These are phyloP conservation scores for Peromyscus leucopus DNA, from an alignment of 2,113 vertebrate species.

Conservation along the genomic window DNA sequence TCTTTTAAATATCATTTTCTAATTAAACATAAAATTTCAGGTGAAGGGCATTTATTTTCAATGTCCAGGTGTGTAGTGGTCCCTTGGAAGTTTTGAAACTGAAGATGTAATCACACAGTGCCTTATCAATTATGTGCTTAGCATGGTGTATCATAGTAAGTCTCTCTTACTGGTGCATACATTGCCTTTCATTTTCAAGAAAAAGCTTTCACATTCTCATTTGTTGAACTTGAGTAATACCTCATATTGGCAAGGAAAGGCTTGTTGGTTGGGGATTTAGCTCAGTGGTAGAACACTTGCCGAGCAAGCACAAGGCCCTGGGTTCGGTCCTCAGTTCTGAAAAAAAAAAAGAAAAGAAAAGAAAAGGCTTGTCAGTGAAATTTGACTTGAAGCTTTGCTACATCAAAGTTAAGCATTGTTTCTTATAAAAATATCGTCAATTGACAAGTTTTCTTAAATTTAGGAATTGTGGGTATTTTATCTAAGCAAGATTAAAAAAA, in stretches of 20 bases:
- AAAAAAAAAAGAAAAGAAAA: too few species aligned
- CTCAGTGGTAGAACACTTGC: too few species aligned
- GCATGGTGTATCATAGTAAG: background rate
- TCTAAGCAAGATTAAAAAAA: background rate
- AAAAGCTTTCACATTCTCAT: background rate
- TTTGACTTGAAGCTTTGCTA: constrained; percentile 33
- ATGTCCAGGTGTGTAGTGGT: background rate
- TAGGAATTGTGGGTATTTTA: constrained; percentile 32
- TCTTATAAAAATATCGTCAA: background rate
- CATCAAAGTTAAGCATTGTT: constrained; percentile 30
- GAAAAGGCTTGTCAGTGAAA: background rate
- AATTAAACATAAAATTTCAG: constrained; percentile 50
- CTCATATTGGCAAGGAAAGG: too few species aligned
- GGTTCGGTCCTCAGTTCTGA: too few species aligned
- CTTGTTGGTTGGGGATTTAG: too few species aligned
- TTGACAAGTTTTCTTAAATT: background rate
- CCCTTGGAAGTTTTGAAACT: background rate
- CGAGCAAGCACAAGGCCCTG: too few species aligned
- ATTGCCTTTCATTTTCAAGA: background rate
- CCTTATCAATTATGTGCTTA: background rate
- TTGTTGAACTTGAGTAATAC: background rate
- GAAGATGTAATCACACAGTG: background rate
- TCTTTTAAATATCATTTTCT: constrained; percentile 43
- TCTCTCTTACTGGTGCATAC: background rate
- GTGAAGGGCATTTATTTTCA: background rate